These are phyloP conservation scores for Tangara arthus DNA, from an alignment of 2,797 vertebrate genomes.

Conservation along the genomic window DNA sequence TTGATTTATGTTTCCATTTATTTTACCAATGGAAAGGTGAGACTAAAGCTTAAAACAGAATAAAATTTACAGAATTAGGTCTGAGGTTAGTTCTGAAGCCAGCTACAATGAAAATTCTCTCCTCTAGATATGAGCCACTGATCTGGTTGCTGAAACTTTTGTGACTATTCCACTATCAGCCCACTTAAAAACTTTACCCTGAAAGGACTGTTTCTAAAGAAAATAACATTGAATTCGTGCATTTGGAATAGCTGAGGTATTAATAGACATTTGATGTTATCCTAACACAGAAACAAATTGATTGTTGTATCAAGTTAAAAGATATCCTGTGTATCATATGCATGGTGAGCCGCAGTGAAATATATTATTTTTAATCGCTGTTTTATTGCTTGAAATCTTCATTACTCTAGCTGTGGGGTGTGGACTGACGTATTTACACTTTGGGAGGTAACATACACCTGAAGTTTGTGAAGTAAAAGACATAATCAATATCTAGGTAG, in stretches of 20 bases:
- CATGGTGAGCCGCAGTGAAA: not conserved
- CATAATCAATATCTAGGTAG: not conserved
- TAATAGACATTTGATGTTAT: not conserved
- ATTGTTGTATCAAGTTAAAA: not conserved
- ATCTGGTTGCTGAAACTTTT: not conserved
- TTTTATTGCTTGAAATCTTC: not conserved
- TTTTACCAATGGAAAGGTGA: not conserved
- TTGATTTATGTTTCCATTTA: slow-evolving; percentile 33
- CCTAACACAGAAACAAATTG: not conserved
- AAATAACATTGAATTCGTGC: not conserved
- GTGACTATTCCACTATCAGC: not conserved
- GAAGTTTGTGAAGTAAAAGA: not conserved
- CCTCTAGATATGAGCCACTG: not conserved
- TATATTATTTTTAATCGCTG: not conserved
- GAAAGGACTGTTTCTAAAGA: not conserved
- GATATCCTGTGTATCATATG: not conserved
- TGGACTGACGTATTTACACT: not conserved
- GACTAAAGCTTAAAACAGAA: not conserved
- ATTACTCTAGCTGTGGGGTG: not conserved
- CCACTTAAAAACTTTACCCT: not conserved
- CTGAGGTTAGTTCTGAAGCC: not conserved
- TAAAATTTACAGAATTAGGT: not conserved
- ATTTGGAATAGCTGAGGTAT: not conserved
- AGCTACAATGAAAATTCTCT: not conserved
- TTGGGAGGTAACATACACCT: not conserved